Conservation (phyloP, 2,888 invertebrate species). For the Drosophila colorata region DNA sequence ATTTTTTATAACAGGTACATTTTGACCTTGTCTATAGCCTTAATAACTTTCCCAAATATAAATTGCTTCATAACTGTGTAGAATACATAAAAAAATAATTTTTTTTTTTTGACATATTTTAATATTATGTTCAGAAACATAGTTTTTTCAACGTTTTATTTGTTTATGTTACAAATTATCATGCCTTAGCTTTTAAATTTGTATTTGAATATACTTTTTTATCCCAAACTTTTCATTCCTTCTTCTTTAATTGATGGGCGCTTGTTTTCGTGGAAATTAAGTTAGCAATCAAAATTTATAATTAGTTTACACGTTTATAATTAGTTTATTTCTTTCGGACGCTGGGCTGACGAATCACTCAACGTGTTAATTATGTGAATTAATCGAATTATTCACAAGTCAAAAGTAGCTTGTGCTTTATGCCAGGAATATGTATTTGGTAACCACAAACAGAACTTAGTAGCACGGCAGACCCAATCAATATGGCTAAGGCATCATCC, state of each 20-base stretch:
- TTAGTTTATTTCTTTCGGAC: conserved; percentile 7
- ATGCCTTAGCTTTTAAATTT: too few species aligned
- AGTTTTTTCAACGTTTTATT: too few species aligned
- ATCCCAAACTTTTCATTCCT: too few species aligned
- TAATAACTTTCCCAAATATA: too few species aligned
- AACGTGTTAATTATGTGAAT: conserved; percentile 7
- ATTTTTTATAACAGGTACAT: too few species aligned
- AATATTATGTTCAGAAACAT: too few species aligned
- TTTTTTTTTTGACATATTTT: neutral
- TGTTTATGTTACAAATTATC: too few species aligned
- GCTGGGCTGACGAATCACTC: neutral
- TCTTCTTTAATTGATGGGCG: neutral
- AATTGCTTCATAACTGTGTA: too few species aligned
- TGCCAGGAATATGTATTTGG: too few species aligned
- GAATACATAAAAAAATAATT: neutral
- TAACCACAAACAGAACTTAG: neutral
- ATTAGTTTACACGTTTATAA: conserved; percentile 24
- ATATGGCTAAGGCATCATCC: neutral
- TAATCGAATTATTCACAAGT: conserved; percentile 11
- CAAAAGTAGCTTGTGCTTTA: neutral
- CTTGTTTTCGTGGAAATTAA: neutral
- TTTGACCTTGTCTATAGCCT: too few species aligned
- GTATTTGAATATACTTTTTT: too few species aligned
- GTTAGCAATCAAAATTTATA: conserved; percentile 10
- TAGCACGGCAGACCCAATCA: neutral